Conservation (phyloP, 1,140 invertebrate genomes). For the Monochamus saltuarius region DNA sequence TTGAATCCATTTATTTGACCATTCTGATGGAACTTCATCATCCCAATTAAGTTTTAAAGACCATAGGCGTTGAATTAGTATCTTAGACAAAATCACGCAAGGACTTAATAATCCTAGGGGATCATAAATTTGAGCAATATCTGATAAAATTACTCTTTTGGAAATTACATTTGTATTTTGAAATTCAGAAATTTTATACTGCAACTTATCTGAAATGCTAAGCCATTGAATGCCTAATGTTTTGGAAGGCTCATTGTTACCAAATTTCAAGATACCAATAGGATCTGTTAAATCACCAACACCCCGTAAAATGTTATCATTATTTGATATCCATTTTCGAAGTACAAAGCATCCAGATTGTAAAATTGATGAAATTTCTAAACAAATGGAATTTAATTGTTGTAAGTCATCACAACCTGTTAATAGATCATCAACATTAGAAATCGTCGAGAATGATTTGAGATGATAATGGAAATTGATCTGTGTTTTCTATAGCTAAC, state of each 20-base stretch:
- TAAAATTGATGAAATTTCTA: background rate
- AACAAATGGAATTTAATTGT: too few relatives aligned
- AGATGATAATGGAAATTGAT: conserved; percentile 33
- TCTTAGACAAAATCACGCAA: conserved; percentile 7
- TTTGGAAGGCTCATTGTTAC: background rate
- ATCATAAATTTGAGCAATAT: conserved; percentile 15
- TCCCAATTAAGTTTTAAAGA: too few relatives aligned
- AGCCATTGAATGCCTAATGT: conserved; percentile 11
- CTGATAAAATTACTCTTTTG: conserved; percentile 10
- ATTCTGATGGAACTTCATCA: too few relatives aligned
- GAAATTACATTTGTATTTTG: background rate
- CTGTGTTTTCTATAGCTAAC: conserved; percentile 41
- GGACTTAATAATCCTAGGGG: conserved; percentile 11
- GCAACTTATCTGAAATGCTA: background rate
- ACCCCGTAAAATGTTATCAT: background rate
- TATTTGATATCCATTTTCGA: conserved; percentile 14
- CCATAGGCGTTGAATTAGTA: background rate
- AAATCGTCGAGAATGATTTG: conserved; percentile 44
- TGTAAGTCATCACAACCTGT: conserved; percentile 37
- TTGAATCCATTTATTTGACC: too few relatives aligned
- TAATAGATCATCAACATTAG: conserved; percentile 54
- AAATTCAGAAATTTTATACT: background rate
- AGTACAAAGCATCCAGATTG: conserved; percentile 14
- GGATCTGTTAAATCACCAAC: background rate
- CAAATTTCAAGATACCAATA: background rate